phyloP scores from a whole-genome alignment of 2,113 vertebrate genomes.

The Damaliscus lunatus region DNA sequence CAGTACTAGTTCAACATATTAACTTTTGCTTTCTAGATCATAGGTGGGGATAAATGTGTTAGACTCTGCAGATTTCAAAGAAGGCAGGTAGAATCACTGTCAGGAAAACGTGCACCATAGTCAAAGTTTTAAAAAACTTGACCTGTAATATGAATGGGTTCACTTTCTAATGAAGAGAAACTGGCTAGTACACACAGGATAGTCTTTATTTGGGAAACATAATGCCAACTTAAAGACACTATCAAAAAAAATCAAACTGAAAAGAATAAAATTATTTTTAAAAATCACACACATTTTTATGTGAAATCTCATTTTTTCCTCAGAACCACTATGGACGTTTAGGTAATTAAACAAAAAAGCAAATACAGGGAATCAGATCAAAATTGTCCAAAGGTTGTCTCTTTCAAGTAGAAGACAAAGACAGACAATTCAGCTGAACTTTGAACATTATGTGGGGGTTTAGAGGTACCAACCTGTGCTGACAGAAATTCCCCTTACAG shows the following conservation, averaged over 20 bases:
- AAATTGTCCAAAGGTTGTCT: neutral
- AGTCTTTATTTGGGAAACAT: neutral
- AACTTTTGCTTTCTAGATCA: neutral
- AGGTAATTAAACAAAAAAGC: neutral
- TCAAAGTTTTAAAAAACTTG: neutral
- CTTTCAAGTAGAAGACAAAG: neutral
- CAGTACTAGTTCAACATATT: neutral
- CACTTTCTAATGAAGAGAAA: neutral
- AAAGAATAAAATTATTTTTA: neutral
- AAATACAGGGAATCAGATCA: neutral
- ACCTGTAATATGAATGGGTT: neutral
- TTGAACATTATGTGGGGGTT: neutral
- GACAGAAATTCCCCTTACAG: neutral
- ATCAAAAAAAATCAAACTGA: neutral
- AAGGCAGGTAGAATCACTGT: neutral
- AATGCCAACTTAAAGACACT: neutral
- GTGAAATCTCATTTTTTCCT: neutral
- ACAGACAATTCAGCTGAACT: neutral
- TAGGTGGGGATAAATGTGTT: neutral
- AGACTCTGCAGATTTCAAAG: neutral
- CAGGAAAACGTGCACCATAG: neutral
- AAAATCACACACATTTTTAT: neutral
- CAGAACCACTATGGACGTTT: neutral
- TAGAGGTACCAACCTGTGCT: neutral
- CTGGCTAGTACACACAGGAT: neutral